phyloP scores from a whole-genome alignment of 2,888 invertebrate genomes.

The Dryobota labecula region DNA sequence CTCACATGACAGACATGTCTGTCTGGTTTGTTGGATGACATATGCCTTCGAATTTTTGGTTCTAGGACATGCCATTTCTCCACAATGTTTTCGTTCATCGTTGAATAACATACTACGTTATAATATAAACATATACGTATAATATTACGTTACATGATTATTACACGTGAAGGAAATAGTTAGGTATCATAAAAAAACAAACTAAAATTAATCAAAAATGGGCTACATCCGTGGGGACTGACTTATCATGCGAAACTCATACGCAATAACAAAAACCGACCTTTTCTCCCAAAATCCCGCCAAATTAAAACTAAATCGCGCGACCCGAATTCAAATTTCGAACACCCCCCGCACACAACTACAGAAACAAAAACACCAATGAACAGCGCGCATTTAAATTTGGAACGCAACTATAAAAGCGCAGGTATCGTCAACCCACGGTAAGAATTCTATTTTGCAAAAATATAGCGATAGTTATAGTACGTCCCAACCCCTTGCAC shows the following conservation, averaged over 20 bases:
- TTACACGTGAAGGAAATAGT: neutral
- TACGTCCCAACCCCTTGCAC: slow-evolving; percentile 70
- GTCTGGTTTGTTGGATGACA: no score
- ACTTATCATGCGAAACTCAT: slow-evolving; percentile 67
- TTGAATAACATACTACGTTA: no score
- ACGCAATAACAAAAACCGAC: slow-evolving; percentile 80
- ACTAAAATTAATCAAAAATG: slow-evolving; percentile 38
- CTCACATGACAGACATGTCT: no score
- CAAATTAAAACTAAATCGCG: slow-evolving; percentile 89
- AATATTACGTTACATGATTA: neutral
- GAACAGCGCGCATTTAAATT: slow-evolving; percentile 81
- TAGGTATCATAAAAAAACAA: neutral
- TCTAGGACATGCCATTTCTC: neutral
- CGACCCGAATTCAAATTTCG: slow-evolving; percentile 87
- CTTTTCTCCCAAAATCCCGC: slow-evolving; percentile 79
- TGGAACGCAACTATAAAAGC: slow-evolving; percentile 81
- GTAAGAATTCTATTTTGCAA: slow-evolving; percentile 88
- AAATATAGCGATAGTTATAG: slow-evolving; percentile 89
- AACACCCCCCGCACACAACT: slow-evolving; percentile 77
- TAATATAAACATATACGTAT: no score
- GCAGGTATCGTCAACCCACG: slow-evolving; percentile 88
- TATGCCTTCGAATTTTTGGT: neutral
- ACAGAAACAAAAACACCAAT: slow-evolving; percentile 85
- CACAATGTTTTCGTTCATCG: neutral
- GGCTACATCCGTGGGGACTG: slow-evolving; percentile 36